These are phyloP conservation scores for Tiaroga cobitis DNA, from an alignment of 2,797 vertebrate species.

Conservation along the genomic window DNA sequence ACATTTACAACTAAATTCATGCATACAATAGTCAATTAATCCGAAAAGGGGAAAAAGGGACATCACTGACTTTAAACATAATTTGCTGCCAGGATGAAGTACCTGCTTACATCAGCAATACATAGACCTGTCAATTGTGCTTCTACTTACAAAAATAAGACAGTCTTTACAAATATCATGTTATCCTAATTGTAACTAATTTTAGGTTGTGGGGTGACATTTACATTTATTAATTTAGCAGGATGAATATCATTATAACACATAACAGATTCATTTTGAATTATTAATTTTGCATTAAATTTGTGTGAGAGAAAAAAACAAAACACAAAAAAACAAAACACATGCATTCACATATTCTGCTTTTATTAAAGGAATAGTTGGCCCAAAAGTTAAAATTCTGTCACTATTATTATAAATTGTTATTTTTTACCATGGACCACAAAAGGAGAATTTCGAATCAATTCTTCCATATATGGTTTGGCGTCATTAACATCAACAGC, in stretches of 20 bases:
- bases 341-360: constrained; percentile 57
- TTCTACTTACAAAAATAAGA: neutral
- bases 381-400: neutral
- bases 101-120: neutral
- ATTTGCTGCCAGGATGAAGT: neutral
- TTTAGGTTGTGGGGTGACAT: constrained; percentile 24
- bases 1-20: neutral
- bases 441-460: neutral
- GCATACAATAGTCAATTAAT: neutral
- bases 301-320: neutral
- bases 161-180: neutral
- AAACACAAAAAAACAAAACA: constrained; percentile 34
- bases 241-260: neutral
- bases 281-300: neutral
- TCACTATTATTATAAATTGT: neutral
- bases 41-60: neutral
- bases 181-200: constrained; percentile 16
- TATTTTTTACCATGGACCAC: neutral
- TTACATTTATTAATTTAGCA: too few relatives aligned
- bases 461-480: neutral
- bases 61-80: neutral
- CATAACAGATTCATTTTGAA: neutral
- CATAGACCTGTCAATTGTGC: neutral
- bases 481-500: neutral
- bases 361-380: neutral